Base-by-base conservation (phyloP, 1,140 invertebrate genomes). In the Antheraea mylitta region DNA sequence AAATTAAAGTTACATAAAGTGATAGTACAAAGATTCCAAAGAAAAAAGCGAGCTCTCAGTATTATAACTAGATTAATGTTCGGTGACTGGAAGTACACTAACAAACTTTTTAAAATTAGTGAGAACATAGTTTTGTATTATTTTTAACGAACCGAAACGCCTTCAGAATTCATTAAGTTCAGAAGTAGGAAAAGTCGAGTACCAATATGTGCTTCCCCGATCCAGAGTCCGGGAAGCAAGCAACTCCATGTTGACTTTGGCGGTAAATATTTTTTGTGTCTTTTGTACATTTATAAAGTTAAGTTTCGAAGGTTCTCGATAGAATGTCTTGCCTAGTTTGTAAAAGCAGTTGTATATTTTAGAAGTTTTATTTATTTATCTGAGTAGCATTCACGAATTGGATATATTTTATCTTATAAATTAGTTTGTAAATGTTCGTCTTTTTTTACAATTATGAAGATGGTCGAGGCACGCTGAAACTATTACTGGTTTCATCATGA, bases 41-140 rank as follows among this genome's bases (percentile, higher is more conserved):
- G 73, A 73, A 77, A 73, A 83, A 80, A 83, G 78, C 72, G 73
- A 71, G 72, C 68, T 70, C 77, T 69, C 75, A 67, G 76, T 79
- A 79, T 83, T 82, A 81, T 85, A 90, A 87, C 81, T 79, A 87
- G 80, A 88, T 89, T 86, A 91, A 87, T 86, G 85, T 80, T 84
- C 70, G 74, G 76, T 81, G 79, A 89, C 81, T 84, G 80, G 78
- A 88, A 88, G 80, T 88, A 81, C 78, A 81, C 73, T 67, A 73
- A 75, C 75, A 75, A 81, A 82, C 87, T 77, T 86, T 83, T 63
- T 68, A 68, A 86, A 86, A 79, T 86, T 82, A 81, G 78, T 76
- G 74, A 75, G 74, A 81, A 82, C 79, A 73, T 58, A 79, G 79
- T 86, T 87, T 86, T 87, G 78, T 86, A 83, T 84, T 89, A 88